Evolutionary conservation across 2,888 invertebrate species (phyloP).

Genomic region (Dorcus parallelipipedus): DNA sequence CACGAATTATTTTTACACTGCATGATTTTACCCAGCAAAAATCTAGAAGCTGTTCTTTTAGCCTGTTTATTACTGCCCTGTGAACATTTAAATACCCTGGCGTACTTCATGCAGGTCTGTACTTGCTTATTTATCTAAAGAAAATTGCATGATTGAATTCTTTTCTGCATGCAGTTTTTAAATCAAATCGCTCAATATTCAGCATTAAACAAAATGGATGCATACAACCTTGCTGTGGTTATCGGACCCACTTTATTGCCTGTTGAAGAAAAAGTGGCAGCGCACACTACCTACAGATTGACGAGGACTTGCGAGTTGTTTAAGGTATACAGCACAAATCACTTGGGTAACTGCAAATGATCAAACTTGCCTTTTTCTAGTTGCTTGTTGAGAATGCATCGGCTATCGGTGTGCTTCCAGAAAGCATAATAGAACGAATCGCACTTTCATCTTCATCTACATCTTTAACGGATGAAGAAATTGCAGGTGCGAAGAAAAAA

Average conservation of each 20-base stretch:
- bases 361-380: constrained; percentile 45
- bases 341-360: neutral
- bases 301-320: constrained; percentile 69
- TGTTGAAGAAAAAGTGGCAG: constrained; percentile 55
- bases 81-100: constrained; percentile 73
- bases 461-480: constrained; percentile 52
- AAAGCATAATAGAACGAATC: constrained; percentile 52
- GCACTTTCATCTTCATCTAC: constrained; percentile 38
- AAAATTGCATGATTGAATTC: neutral
- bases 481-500: constrained; percentile 61
- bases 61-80: constrained; percentile 70
- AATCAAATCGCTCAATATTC: constrained; percentile 66
- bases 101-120: constrained; percentile 74
- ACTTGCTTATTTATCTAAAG: neutral
- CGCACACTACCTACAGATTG: constrained; percentile 58
- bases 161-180: constrained; percentile 57
- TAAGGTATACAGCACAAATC: constrained; percentile 50
- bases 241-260: constrained; percentile 86
- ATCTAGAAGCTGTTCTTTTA: constrained; percentile 61
- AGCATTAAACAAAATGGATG: constrained; percentile 77
- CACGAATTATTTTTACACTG: constrained; percentile 77
- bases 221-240: constrained; percentile 79
- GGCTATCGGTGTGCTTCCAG: constrained; percentile 70
- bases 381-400: constrained; percentile 75
- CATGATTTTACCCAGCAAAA: constrained; percentile 57